These are phyloP conservation scores for Galeopterus variegatus DNA, from an alignment of 2,113 vertebrate species.

Conservation along the genomic window DNA sequence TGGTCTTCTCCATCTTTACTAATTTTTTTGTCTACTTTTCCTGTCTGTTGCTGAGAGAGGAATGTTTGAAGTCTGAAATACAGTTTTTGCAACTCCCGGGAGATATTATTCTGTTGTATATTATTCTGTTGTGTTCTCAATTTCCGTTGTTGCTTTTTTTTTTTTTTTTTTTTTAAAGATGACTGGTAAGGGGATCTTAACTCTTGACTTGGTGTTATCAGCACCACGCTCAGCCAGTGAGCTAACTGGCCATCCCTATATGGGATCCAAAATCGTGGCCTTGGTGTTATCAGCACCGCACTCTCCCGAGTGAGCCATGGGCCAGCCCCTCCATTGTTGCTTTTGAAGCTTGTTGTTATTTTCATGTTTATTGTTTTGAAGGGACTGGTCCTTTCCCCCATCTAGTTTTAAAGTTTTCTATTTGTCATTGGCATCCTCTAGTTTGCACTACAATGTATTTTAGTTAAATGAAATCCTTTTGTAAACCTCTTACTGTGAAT, in stretches of 20 bases:
- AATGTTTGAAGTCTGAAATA: not conserved
- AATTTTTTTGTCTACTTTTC: not conserved
- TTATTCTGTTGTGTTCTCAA: not conserved
- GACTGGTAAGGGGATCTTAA: no score
- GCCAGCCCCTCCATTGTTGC: not conserved
- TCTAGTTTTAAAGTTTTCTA: not conserved
- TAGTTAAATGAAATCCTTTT: slow-evolving; percentile 31
- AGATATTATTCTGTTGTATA: not conserved
- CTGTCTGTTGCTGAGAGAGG: not conserved
- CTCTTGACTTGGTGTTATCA: no score
- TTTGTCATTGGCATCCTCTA: not conserved
- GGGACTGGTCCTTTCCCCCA: not conserved
- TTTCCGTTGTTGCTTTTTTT: not conserved
- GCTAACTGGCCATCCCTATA: no score
- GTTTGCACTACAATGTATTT: not conserved
- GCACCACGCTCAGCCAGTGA: no score
- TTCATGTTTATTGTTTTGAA: not conserved
- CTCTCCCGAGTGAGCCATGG: no score
- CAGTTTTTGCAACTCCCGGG: not conserved
- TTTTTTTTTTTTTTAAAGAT: no score
- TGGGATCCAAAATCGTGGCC: no score
- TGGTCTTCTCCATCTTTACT: not conserved
- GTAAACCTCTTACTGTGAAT: not conserved
- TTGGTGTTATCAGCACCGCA: no score
- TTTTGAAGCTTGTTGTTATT: not conserved